Evolutionary conservation across 2,113 vertebrate genomes (phyloP), one percentile per base, ranked within the genome.

Genomic region (Thunnus maccoyii): DNA sequence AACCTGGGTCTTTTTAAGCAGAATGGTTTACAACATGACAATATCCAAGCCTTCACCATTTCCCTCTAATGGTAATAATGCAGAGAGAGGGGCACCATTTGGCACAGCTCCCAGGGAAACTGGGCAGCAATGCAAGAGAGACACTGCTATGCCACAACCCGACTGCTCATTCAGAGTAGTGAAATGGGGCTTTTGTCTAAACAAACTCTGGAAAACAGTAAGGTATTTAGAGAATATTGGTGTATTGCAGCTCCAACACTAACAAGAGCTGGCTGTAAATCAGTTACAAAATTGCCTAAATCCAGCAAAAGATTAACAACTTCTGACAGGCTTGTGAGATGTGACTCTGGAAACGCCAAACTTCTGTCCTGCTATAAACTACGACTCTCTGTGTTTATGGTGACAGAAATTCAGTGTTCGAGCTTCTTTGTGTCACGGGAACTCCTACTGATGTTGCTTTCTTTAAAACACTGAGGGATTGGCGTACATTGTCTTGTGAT

Each of bases 51-150:
- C 18, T 47, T 63, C n/a, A 30, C 50, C 30, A 48, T 62, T 57
- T 60, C 22, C 46, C 13, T 74, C 55, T 51, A 30, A 82, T 84
- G 69, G 72, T 76, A 68, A 83, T 66, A 50, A 63, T 32, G 70
- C 70, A 81, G 82, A 66, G 63, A 80, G 51, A 56, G 73, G 72
- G 88, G 85, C 79, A 78, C 74, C 77, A 62, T 72, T 78, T 87
- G 90, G 89, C 84, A 75, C 0, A 1, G 30, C 5, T 87, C 78
- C 87, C 76, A 48, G 78, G 61, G 55, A 82, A 86, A 78, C 63
- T 65, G 81, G 82, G 82, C 80, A 77, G 76, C 61, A 11, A 57
- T 72, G 77, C 9, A 44, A 22, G 4, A 66, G 71, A 74, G 71
- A 77, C 20, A 27, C 65, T 48, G 76, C 65, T 51, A 52, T 25